Conservation (phyloP, 2,797 vertebrate genomes). For the Zenarchopterus dispar region DNA sequence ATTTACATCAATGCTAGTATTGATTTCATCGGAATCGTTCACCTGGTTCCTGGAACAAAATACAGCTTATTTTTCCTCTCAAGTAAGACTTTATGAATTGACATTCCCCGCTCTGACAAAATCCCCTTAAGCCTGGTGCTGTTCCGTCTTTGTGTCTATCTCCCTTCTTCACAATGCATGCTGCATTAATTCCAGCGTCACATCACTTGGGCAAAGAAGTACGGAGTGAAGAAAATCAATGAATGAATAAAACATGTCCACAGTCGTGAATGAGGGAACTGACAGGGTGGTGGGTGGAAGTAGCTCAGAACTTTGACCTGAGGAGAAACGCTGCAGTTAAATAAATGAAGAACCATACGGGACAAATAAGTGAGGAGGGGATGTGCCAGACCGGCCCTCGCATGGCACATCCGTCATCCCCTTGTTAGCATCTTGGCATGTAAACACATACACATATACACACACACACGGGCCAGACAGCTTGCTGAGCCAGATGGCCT, state of each 20-base stretch:
- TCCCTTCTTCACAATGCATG: slow-evolving; percentile 9
- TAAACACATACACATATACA: slow-evolving; percentile 13
- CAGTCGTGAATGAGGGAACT: slow-evolving; percentile 2
- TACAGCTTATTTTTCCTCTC: too few relatives aligned
- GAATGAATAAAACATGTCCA: slow-evolving; percentile 15
- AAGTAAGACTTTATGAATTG: too few relatives aligned
- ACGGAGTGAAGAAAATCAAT: slow-evolving; percentile 40
- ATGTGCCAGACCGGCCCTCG: slow-evolving; percentile 24
- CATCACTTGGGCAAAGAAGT: neutral
- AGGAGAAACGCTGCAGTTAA: slow-evolving; percentile 17
- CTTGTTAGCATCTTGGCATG: slow-evolving; percentile 69
- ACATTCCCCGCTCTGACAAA: too few relatives aligned
- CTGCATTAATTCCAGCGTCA: slow-evolving; percentile 17
- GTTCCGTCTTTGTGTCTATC: slow-evolving; percentile 15
- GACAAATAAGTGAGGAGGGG: slow-evolving; percentile 28
- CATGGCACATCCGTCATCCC: slow-evolving; percentile 61
- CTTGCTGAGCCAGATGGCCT: slow-evolving; percentile 76
- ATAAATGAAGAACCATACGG: slow-evolving; percentile 34
- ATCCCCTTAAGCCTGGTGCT: neutral
- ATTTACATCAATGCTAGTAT: too few relatives aligned
- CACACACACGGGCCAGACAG: slow-evolving; percentile 48
- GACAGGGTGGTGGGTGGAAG: slow-evolving; percentile 20
- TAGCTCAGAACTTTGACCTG: slow-evolving; percentile 36
- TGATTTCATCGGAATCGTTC: too few relatives aligned
- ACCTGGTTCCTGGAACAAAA: too few relatives aligned